A percentile compares a stretch with the other conserved stretches of the same genome.
Evolutionary conservation across 2,113 vertebrate species (phyloP).

Genomic region (Pachyramphus minor): DNA sequence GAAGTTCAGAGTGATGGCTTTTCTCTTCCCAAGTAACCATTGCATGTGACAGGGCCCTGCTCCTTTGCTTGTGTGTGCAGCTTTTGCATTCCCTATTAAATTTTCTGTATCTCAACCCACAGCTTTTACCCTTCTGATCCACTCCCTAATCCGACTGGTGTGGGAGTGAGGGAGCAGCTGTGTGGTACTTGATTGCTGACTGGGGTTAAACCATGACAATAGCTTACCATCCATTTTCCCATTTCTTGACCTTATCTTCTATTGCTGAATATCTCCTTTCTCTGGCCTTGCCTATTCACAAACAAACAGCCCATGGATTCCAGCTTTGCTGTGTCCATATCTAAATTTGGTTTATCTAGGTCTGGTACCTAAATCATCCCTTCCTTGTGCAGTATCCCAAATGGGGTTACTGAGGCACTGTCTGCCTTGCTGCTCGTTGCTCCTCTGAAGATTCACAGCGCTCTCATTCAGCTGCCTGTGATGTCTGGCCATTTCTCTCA

Average conservation of each 20-base stretch:
- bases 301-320: background rate
- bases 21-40: background rate
- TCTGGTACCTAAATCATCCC: background rate
- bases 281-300: background rate
- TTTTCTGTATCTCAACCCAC: background rate
- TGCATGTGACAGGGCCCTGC: rapidly evolving
- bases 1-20: rapidly evolving
- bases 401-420: background rate
- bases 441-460: background rate
- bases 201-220: background rate
- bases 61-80: background rate
- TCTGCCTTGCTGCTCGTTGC: background rate
- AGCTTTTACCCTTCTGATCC: background rate
- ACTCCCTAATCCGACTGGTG: too few species aligned
- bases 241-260: background rate
- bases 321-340: background rate
- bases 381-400: background rate
- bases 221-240: background rate
- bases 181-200: background rate
- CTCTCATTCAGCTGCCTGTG: background rate
- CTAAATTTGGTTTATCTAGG: background rate
- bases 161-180: rapidly evolving
- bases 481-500: background rate
- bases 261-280: background rate
- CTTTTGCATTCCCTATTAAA: background rate